Percentiles rank a stretch among this genome's conserved stretches.
Evolutionary conservation across 2,888 invertebrate species (phyloP).

Genomic region (Cheilosia pagana): DNA sequence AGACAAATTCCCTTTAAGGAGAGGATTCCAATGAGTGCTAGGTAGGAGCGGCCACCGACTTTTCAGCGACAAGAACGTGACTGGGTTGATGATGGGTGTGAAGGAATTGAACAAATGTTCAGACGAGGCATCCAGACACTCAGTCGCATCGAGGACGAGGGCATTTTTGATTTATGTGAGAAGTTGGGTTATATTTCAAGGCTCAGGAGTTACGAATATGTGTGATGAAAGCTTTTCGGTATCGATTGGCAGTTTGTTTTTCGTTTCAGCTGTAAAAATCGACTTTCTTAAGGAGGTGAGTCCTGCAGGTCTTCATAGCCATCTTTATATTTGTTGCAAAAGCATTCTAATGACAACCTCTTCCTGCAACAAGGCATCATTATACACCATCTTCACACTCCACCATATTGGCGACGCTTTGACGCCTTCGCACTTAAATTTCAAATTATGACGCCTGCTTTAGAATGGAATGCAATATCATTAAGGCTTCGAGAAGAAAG

Average conservation of each 20-base stretch:
- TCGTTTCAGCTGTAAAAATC: not conserved
- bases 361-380: not conserved
- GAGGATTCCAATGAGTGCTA: slow-evolving; percentile 10
- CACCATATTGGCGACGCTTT: not conserved
- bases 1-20: slow-evolving; percentile 17
- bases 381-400: not conserved
- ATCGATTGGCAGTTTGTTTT: not conserved
- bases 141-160: slow-evolving; percentile 10
- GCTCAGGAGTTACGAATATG: not conserved
- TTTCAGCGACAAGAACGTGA: slow-evolving; percentile 53
- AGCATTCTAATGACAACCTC: not conserved
- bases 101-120: not conserved
- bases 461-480: slow-evolving; percentile 40
- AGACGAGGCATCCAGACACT: slow-evolving; percentile 11
- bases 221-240: not conserved
- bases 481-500: slow-evolving; percentile 19
- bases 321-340: too few relatives aligned
- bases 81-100: slow-evolving; percentile 32
- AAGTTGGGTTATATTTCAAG: not conserved
- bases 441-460: not conserved
- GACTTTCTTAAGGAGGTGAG: too few relatives aligned
- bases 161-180: not conserved
- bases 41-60: slow-evolving; percentile 25
- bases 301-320: too few relatives aligned
- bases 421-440: slow-evolving; percentile 16